Percentiles rank a stretch among this genome's conserved stretches.
phyloP scores from a whole-genome alignment of 2,888 invertebrate species.

The Mythimna albipuncta region DNA sequence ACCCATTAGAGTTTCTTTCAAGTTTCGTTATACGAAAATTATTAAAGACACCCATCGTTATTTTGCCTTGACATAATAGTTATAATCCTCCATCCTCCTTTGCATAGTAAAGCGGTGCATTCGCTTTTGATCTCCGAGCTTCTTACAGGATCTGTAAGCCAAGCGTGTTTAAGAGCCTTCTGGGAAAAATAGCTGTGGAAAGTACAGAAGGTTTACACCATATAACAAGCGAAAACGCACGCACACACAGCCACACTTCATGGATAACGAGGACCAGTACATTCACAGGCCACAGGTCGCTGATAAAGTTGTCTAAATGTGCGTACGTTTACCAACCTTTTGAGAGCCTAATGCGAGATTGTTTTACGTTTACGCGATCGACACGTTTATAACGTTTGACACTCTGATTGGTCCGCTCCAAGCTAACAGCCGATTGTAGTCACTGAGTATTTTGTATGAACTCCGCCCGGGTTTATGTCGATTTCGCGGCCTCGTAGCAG shows the following conservation, averaged over 20 bases:
- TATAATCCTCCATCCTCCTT: conserved; percentile 32
- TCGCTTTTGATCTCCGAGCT: conserved; percentile 51
- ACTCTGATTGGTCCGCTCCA: too few species aligned
- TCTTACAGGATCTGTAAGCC: conserved; percentile 49
- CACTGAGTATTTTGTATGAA: too few species aligned
- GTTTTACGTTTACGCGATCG: too few species aligned
- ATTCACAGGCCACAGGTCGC: not conserved
- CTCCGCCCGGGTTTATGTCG: too few species aligned
- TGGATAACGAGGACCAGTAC: too few species aligned
- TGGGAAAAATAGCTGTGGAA: conserved; percentile 2
- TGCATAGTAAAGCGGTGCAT: conserved; percentile 39
- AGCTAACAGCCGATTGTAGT: too few species aligned
- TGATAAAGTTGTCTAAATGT: not conserved
- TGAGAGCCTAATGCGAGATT: too few species aligned
- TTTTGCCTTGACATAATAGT: conserved; percentile 28
- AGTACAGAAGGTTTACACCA: conserved; percentile 3
- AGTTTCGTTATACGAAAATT: not conserved
- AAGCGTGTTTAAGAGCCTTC: conserved; percentile 47
- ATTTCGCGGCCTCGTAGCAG: too few species aligned
- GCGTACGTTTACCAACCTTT: too few species aligned
- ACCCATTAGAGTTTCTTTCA: not conserved
- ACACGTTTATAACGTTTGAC: too few species aligned
- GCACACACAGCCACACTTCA: not conserved
- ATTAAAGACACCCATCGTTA: conserved; percentile 12
- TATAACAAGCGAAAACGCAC: not conserved